Evolutionary conservation across 1,140 invertebrate species (phyloP).

Genomic region (Yoshiicerus persimilis): DNA sequence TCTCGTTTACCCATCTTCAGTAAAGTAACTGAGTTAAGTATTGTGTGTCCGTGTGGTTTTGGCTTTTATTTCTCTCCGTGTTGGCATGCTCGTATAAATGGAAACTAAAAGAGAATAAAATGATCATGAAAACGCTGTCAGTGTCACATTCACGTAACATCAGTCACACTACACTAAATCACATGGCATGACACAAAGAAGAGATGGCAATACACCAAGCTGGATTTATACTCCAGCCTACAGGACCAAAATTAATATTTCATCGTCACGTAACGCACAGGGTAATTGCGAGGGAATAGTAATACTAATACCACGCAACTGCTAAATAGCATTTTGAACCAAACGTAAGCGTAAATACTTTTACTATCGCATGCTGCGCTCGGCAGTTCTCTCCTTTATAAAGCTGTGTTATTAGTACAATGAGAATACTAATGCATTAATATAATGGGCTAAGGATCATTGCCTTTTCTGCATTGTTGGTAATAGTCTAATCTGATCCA

Average conservation of each 20-base stretch:
- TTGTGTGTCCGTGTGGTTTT: not conserved
- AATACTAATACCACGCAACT: too few species aligned
- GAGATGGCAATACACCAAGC: not conserved
- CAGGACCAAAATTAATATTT: not conserved
- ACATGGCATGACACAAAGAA: not conserved
- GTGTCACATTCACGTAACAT: not conserved
- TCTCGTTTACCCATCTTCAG: not conserved
- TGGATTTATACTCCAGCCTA: not conserved
- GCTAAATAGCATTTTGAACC: too few species aligned
- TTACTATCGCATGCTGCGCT: not conserved
- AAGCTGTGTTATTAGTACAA: not conserved
- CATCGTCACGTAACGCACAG: not conserved
- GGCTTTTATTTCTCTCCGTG: not conserved
- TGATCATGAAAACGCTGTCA: not conserved
- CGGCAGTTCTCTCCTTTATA: not conserved
- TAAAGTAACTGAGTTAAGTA: too few species aligned
- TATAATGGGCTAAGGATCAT: conserved; percentile 10
- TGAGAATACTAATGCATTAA: not conserved
- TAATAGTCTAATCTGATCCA: conserved; percentile 14
- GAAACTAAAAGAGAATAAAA: not conserved
- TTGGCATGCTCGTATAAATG: not conserved
- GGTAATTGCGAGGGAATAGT: not conserved
- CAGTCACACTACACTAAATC: not conserved
- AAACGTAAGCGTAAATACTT: not conserved
- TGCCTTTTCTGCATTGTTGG: not conserved